Conservation (phyloP, 2,888 invertebrate genomes). For the Schizaphis graminum region DNA sequence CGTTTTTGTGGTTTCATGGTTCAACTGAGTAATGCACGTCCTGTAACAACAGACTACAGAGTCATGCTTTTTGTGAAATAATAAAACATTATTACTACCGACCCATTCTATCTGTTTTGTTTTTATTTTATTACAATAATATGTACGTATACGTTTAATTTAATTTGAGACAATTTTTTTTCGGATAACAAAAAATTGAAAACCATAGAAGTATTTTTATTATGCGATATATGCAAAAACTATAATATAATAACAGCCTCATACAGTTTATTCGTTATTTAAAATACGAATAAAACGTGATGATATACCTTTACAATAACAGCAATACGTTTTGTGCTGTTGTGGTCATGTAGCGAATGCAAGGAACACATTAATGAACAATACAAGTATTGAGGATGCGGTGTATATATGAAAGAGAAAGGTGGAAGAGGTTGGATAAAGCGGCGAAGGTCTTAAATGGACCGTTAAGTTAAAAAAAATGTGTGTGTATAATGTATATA, state of each 20-base stretch:
- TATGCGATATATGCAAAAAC: neutral
- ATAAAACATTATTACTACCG: neutral
- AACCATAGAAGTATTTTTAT: neutral
- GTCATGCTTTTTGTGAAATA: neutral
- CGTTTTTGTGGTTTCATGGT: constrained; percentile 58
- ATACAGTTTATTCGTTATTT: neutral
- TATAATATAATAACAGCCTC: neutral
- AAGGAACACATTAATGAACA: constrained; percentile 44
- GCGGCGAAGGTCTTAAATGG: constrained; percentile 60
- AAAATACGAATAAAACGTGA: neutral
- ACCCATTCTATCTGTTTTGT: neutral
- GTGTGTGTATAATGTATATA: constrained; percentile 2
- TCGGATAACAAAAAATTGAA: neutral
- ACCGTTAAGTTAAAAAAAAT: constrained; percentile 59
- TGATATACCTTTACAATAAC: neutral
- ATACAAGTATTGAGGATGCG: constrained; percentile 44
- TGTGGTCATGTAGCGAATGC: constrained; percentile 18
- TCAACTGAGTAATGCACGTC: constrained; percentile 39
- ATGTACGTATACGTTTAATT: neutral
- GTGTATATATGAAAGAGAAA: constrained; percentile 48
- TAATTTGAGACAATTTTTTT: neutral
- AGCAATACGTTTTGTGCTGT: constrained; percentile 1
- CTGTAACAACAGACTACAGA: constrained; percentile 3
- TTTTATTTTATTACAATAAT: neutral
- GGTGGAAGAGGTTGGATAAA: constrained; percentile 46